Percentiles rank a stretch among this genome's conserved stretches.
phyloP scores from a whole-genome alignment of 2,888 invertebrate genomes.

The Empis livida region DNA sequence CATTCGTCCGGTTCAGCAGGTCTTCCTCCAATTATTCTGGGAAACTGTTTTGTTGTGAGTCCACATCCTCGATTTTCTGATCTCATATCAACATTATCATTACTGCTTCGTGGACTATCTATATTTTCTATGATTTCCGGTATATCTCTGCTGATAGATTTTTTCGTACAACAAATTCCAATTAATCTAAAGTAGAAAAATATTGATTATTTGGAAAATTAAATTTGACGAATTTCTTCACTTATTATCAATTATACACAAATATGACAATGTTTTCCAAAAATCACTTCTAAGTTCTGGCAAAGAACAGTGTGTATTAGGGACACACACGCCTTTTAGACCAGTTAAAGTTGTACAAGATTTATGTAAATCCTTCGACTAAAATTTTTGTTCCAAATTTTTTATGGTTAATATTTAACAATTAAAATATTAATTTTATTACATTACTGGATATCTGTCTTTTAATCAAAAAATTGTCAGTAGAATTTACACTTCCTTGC shows the following conservation, averaged over 20 bases:
- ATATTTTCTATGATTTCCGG: slow-evolving; percentile 13
- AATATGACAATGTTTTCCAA: slow-evolving; percentile 48
- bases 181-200: slow-evolving; percentile 33
- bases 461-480: too few relatives aligned
- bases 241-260: slow-evolving; percentile 55
- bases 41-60: slow-evolving; percentile 32
- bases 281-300: slow-evolving; percentile 46
- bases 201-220: not conserved
- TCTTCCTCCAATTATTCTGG: slow-evolving; percentile 47
- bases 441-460: too few relatives aligned
- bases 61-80: slow-evolving; percentile 34
- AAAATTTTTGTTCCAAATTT: slow-evolving; percentile 10
- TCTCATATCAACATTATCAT: slow-evolving; percentile 20
- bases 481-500: too few relatives aligned
- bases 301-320: slow-evolving; percentile 44
- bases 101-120: slow-evolving; percentile 8
- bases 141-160: slow-evolving; percentile 18
- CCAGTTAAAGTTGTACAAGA: slow-evolving; percentile 45
- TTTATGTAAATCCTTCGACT: slow-evolving; percentile 49
- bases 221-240: slow-evolving; percentile 25
- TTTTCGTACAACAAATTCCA: slow-evolving; percentile 62
- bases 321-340: slow-evolving; percentile 52
- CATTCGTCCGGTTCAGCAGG: slow-evolving; percentile 56
- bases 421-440: too few relatives aligned
- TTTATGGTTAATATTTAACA: too few relatives aligned